Evolutionary conservation across 2,888 invertebrate species (phyloP).

Genomic region (Exephanes ischioxanthus): DNA sequence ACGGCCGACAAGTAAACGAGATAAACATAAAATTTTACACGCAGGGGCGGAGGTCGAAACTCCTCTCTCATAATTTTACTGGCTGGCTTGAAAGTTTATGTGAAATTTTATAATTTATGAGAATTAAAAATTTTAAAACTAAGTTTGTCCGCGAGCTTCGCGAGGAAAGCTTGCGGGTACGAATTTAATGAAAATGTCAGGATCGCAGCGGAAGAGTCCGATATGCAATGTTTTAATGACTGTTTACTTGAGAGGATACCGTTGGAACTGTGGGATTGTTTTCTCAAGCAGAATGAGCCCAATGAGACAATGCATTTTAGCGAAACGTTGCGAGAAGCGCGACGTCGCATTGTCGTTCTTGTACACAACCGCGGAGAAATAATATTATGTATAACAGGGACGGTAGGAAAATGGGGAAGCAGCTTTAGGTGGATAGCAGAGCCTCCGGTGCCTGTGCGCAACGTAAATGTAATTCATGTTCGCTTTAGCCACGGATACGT

Average conservation of each 20-base stretch:
- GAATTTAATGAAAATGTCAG: neutral
- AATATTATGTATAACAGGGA: constrained; percentile 14
- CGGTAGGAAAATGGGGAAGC: neutral
- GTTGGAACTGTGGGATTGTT: constrained; percentile 6
- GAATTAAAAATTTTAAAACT: neutral
- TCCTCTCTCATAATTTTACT: neutral
- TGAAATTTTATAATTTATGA: neutral
- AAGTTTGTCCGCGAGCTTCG: neutral
- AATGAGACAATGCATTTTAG: constrained; percentile 10
- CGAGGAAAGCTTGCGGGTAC: neutral
- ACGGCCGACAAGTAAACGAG: neutral
- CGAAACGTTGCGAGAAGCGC: neutral
- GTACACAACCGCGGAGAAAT: neutral
- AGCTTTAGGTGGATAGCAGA: neutral
- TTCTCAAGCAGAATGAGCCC: neutral
- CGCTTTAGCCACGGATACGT: constrained; percentile 25
- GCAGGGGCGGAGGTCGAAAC: neutral
- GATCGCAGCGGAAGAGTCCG: neutral
- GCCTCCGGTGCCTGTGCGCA: neutral
- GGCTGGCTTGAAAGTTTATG: neutral
- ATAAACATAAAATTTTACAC: neutral
- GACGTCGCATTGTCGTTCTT: neutral
- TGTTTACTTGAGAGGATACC: neutral
- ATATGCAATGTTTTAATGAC: constrained; percentile 11
- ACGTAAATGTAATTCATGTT: constrained; percentile 35